Conservation (phyloP, 2,888 invertebrate species). For the Metellina segmentata region DNA sequence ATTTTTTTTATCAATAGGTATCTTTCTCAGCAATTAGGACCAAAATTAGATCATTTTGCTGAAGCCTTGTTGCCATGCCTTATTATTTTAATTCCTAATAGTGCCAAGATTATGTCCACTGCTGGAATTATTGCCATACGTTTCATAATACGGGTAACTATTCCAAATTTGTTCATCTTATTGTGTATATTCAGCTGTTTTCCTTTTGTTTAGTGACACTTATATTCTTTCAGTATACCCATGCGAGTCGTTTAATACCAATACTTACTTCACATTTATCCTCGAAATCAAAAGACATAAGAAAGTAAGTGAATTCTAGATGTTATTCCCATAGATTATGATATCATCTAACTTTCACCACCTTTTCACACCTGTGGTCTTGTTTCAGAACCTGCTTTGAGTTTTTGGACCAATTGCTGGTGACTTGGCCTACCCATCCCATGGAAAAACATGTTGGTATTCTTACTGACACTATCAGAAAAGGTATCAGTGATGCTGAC, state of each 20-base stretch:
- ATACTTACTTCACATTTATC: slow-evolving; percentile 87
- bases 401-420: slow-evolving; percentile 90
- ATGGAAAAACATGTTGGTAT: slow-evolving; percentile 90
- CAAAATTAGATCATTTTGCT: slow-evolving; percentile 92
- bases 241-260: slow-evolving; percentile 89
- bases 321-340: not conserved
- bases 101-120: slow-evolving; percentile 89
- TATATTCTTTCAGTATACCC: slow-evolving; percentile 84
- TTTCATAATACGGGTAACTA: slow-evolving; percentile 88
- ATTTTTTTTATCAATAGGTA: slow-evolving; percentile 81
- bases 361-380: not conserved
- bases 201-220: not conserved
- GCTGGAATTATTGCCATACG: slow-evolving; percentile 92
- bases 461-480: slow-evolving; percentile 89
- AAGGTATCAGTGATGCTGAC: slow-evolving; percentile 95
- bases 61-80: slow-evolving; percentile 90
- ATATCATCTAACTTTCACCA: not conserved
- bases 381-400: slow-evolving; percentile 86
- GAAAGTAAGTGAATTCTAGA: slow-evolving; percentile 82
- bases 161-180: not conserved
- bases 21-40: slow-evolving; percentile 91
- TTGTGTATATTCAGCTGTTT: not conserved
- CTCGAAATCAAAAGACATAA: slow-evolving; percentile 95
- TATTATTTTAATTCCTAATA: slow-evolving; percentile 82
- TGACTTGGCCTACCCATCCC: slow-evolving; percentile 91